Evolutionary conservation across 2,888 invertebrate genomes (phyloP).

Genomic region (Drosophila vallismaia): DNA sequence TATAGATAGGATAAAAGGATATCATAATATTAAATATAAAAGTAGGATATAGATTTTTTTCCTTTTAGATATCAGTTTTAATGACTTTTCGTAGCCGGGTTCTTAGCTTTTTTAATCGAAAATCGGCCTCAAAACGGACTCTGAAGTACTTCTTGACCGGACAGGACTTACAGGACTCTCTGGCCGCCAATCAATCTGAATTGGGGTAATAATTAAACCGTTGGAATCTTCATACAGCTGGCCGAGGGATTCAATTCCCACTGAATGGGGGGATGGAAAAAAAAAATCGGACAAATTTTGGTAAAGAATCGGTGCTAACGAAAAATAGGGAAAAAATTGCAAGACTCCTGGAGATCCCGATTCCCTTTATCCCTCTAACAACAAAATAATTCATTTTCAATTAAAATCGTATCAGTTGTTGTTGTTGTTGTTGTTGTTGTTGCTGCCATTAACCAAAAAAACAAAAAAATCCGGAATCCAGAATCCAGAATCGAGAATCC

Average conservation of each 20-base stretch:
- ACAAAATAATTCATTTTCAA: slow-evolving; percentile 83
- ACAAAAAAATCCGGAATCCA: background rate
- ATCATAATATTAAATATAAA: background rate
- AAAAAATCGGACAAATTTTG: background rate
- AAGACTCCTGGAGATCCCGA: slow-evolving; percentile 9
- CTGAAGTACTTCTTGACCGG: background rate
- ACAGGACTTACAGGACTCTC: background rate
- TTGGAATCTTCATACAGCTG: slow-evolving; percentile 18
- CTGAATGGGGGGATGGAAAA: background rate
- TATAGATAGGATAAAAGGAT: too few species aligned
- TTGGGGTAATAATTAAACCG: slow-evolving; percentile 13
- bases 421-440: slow-evolving; percentile 37
- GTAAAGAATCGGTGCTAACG: too few species aligned
- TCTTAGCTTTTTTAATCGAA: background rate
- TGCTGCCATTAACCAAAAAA: slow-evolving; percentile 52
- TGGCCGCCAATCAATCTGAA: slow-evolving; percentile 6
- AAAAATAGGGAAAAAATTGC: slow-evolving; percentile 3
- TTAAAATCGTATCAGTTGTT: slow-evolving; percentile 82
- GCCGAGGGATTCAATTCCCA: slow-evolving; percentile 15
- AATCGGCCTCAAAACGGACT: background rate
- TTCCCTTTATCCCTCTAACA: slow-evolving; percentile 57
- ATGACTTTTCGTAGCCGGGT: background rate
- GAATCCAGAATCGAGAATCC: slow-evolving; percentile 5
- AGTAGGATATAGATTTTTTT: too few species aligned
- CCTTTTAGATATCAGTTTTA: too few species aligned